Evolutionary conservation across 1,140 invertebrate species (phyloP).

Genomic region (Caerostris extrusa): DNA sequence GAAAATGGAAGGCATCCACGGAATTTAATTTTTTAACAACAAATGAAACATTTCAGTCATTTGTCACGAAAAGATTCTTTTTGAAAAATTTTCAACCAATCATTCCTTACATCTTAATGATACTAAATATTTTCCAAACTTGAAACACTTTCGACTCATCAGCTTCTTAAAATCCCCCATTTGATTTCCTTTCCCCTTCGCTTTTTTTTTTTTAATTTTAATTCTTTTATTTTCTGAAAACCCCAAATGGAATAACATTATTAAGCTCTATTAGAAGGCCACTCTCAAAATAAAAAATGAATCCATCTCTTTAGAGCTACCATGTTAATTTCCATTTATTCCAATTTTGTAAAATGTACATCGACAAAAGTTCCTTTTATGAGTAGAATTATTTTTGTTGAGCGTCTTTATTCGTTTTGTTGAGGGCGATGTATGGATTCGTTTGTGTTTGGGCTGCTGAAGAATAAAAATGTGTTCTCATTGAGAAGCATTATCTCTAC

Average conservation of each 20-base stretch:
- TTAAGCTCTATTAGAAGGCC: slow-evolving; percentile 16
- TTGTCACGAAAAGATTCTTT: not conserved
- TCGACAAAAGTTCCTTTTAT: slow-evolving; percentile 8
- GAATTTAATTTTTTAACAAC: slow-evolving; percentile 36
- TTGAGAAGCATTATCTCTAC: not conserved
- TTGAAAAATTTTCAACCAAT: not conserved
- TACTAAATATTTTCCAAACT: slow-evolving; percentile 31
- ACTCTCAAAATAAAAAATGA: slow-evolving; percentile 22
- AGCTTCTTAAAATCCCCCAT: not conserved
- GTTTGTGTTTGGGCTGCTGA: not conserved
- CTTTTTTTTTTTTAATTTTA: not conserved
- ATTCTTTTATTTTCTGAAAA: not conserved
- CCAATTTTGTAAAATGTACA: not conserved
- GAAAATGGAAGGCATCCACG: not conserved
- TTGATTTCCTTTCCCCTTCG: not conserved
- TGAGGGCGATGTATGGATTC: not conserved
- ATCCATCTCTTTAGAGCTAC: not conserved
- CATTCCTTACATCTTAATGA: slow-evolving; percentile 31
- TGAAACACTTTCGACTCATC: slow-evolving; percentile 15
- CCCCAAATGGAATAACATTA: slow-evolving; percentile 12
- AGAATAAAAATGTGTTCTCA: not conserved
- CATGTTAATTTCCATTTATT: slow-evolving; percentile 24
- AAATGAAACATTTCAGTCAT: not conserved
- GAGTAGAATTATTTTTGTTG: not conserved
- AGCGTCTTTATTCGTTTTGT: not conserved